phyloP scores from a whole-genome alignment of 2,888 invertebrate species.

The Oligia fasciuncula region DNA sequence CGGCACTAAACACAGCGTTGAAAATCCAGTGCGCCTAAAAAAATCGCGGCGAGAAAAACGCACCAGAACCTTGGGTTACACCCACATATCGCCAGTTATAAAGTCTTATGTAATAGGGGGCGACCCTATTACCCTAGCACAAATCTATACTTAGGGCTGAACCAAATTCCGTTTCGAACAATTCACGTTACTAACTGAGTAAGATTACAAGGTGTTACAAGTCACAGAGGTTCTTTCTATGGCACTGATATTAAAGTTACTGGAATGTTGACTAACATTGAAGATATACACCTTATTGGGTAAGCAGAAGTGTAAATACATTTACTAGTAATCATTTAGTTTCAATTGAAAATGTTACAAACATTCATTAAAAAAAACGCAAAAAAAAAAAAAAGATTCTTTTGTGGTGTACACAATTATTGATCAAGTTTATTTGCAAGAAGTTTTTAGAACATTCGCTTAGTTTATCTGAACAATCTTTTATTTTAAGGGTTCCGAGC shows the following conservation, averaged over 20 bases:
- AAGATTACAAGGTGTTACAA: conserved; percentile 28
- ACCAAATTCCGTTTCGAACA: neutral
- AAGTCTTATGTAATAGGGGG: neutral
- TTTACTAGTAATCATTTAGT: conserved; percentile 17
- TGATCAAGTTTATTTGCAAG: neutral
- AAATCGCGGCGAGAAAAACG: too few relatives aligned
- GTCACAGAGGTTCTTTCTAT: conserved; percentile 48
- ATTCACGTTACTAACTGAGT: conserved; percentile 26
- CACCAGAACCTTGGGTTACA: neutral
- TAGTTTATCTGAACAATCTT: neutral
- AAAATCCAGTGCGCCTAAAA: too few relatives aligned
- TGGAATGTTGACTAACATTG: conserved; percentile 63
- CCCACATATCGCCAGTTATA: neutral
- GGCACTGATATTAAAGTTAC: conserved; percentile 59
- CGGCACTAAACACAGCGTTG: too few relatives aligned
- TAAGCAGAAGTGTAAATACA: conserved; percentile 27
- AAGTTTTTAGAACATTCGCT: neutral
- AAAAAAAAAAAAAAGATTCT: conserved; percentile 24
- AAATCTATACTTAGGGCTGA: neutral
- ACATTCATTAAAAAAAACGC: conserved; percentile 38
- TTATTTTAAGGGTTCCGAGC: neutral
- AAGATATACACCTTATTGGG: conserved; percentile 27
- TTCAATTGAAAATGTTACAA: conserved; percentile 27
- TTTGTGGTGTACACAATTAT: conserved; percentile 37
- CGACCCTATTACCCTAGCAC: neutral